These are phyloP conservation scores for Orius insidiosus DNA, from an alignment of 1,140 invertebrate genomes.

Conservation along the genomic window DNA sequence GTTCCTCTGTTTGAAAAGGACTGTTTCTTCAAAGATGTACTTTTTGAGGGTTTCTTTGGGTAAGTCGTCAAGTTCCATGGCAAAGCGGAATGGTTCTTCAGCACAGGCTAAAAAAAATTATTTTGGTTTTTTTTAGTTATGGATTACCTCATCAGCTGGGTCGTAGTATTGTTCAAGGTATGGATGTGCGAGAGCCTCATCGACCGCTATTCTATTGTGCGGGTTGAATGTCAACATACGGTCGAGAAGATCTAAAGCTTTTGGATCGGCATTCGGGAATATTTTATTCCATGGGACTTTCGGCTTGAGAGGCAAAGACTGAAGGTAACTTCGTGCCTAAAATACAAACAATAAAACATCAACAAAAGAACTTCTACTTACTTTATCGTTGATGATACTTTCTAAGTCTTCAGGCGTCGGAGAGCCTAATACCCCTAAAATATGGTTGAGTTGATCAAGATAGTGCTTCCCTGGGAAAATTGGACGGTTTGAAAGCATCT, in stretches of 20 bases:
- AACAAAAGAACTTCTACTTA: too few species aligned
- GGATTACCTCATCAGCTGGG: constrained; percentile 85
- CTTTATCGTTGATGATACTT: constrained; percentile 99
- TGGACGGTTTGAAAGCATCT: constrained; percentile 96
- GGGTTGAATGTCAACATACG: constrained; percentile 99
- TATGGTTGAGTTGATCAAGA: constrained; percentile 97
- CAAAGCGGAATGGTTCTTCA: constrained; percentile 94
- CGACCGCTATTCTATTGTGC: constrained; percentile 88
- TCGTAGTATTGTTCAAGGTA: constrained; percentile 99
- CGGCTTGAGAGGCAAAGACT: constrained; percentile 90
- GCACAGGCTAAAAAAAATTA: constrained; percentile 68
- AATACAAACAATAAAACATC: too few species aligned
- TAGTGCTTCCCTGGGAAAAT: constrained; percentile 99
- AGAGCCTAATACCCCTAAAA: constrained; percentile 89
- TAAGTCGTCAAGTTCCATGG: constrained; percentile 96
- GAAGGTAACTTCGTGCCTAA: constrained; percentile 89
- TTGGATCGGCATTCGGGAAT: constrained; percentile 83
- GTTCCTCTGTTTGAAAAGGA: constrained; percentile 37
- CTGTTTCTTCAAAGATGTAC: constrained; percentile 92
- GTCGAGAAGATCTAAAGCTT: constrained; percentile 90
- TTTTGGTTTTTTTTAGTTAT: too few species aligned
- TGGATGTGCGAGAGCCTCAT: constrained; percentile 91
- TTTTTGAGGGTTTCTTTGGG: constrained; percentile 94
- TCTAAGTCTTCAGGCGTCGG: constrained; percentile 91
- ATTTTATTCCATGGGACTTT: constrained; percentile 89